Evolutionary conservation across 2,797 vertebrate genomes (phyloP).

Genomic region (Urophycis tenuis): DNA sequence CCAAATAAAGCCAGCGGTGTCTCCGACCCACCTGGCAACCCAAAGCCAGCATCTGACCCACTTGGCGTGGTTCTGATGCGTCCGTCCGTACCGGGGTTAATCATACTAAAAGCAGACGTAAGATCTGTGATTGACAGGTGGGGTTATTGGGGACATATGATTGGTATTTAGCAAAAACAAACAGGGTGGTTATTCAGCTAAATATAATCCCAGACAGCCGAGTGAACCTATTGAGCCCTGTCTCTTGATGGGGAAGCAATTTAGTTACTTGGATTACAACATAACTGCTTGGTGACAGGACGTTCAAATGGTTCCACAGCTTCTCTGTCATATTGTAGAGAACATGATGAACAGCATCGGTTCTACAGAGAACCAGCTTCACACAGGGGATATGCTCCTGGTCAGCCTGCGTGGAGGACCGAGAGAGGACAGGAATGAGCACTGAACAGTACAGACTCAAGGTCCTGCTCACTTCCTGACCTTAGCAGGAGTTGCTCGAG

Average conservation of each 20-base stretch:
- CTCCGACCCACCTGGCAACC: slow-evolving; percentile 25
- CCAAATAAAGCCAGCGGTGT: slow-evolving; percentile 37
- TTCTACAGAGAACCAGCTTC: not conserved
- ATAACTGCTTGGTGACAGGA: not conserved
- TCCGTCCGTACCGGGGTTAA: not conserved
- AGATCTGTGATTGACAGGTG: not conserved
- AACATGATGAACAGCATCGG: not conserved
- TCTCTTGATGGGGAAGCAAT: not conserved
- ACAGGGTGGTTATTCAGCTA: not conserved
- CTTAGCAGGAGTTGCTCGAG: not conserved
- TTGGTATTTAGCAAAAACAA: not conserved
- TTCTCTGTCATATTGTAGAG: not conserved
- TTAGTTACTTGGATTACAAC: not conserved
- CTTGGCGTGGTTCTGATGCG: slow-evolving; percentile 4
- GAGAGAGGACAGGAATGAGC: not conserved
- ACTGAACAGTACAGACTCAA: no score
- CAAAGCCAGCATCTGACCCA: slow-evolving; percentile 24
- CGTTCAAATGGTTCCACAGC: not conserved
- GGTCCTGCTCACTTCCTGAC: not conserved
- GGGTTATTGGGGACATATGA: not conserved
- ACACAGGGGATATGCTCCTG: not conserved
- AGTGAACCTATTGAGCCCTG: not conserved
- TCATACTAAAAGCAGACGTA: slow-evolving; percentile 1
- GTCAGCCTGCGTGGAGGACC: not conserved
- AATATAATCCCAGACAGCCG: not conserved